A percentile compares a stretch with the other conserved stretches of the same genome.
These are phyloP conservation scores for Drosophila lacertosa DNA, from an alignment of 1,140 invertebrate species.

Conservation along the genomic window DNA sequence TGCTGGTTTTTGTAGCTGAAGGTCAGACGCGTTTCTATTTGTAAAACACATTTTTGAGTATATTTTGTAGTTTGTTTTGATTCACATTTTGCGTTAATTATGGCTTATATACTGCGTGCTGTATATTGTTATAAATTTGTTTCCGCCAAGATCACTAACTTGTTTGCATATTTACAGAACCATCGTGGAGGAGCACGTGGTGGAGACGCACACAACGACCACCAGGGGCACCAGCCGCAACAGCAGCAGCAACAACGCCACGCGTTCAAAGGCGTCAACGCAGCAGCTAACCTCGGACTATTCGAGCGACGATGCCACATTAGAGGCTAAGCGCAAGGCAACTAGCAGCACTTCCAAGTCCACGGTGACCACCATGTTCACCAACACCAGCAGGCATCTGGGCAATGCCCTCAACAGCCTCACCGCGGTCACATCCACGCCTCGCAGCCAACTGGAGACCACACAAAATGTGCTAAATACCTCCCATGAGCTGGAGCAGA, in stretches of 20 bases:
- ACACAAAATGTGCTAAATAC: slow-evolving; percentile 71
- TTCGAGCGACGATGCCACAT: slow-evolving; percentile 57
- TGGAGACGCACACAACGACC: slow-evolving; percentile 39
- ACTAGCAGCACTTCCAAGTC: slow-evolving; percentile 25
- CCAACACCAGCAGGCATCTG: slow-evolving; percentile 49
- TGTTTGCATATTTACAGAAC: slow-evolving; percentile 61
- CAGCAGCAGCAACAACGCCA: slow-evolving; percentile 44
- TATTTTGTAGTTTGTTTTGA: slow-evolving; percentile 67
- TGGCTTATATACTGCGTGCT: slow-evolving; percentile 21
- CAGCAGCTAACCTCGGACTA: slow-evolving; percentile 60
- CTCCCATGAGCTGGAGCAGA: slow-evolving; percentile 60
- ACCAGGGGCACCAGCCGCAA: slow-evolving; percentile 8
- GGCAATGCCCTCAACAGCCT: slow-evolving; percentile 36
- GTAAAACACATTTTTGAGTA: slow-evolving; percentile 48
- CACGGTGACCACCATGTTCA: slow-evolving; percentile 52
- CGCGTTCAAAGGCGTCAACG: slow-evolving; percentile 47
- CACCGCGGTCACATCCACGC: slow-evolving; percentile 62
- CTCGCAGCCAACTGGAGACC: slow-evolving; percentile 61
- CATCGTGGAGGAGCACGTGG: slow-evolving; percentile 72
- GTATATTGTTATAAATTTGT: slow-evolving; percentile 3
- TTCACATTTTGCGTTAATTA: slow-evolving; percentile 33
- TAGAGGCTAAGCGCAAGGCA: slow-evolving; percentile 42
- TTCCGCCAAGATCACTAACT: slow-evolving; percentile 37
- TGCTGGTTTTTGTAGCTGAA: slow-evolving; percentile 41
- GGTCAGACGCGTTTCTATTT: slow-evolving; percentile 53